Evolutionary conservation across 2,797 vertebrate species (phyloP).

Genomic region (Sebastes iracundus): DNA sequence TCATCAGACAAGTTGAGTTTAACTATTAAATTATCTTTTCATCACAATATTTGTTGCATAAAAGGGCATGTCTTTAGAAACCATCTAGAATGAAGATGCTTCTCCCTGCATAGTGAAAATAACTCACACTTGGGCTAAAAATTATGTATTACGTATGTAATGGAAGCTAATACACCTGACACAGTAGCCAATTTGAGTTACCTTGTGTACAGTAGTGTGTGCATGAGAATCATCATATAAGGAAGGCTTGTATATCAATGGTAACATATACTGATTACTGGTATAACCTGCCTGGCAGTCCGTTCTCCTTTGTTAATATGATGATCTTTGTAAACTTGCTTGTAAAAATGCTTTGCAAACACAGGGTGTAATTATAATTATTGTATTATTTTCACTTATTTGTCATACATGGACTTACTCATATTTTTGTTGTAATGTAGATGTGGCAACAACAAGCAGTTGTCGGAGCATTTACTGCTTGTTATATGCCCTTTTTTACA

Average conservation of each 20-base stretch:
- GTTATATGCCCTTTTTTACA: not conserved
- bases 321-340: not conserved
- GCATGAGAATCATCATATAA: not conserved
- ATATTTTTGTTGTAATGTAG: not conserved
- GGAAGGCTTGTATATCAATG: not conserved
- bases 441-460: not conserved
- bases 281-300: not conserved
- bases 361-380: not conserved
- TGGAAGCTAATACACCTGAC: not conserved
- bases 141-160: not conserved
- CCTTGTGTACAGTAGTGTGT: not conserved
- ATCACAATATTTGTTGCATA: not conserved
- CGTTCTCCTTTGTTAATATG: not conserved
- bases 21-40: not conserved
- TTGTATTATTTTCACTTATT: not conserved
- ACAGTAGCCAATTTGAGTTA: not conserved
- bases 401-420: not conserved
- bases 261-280: not conserved
- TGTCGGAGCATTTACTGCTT: not conserved
- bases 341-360: not conserved
- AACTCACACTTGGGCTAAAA: not conserved
- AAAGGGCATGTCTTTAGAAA: not conserved
- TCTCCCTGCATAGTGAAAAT: not conserved
- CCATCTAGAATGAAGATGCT: not conserved
- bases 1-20: not conserved